Evolutionary conservation across 2,888 invertebrate species (phyloP), one percentile per base, ranked within the genome.

Genomic region (Dynastes maya): DNA sequence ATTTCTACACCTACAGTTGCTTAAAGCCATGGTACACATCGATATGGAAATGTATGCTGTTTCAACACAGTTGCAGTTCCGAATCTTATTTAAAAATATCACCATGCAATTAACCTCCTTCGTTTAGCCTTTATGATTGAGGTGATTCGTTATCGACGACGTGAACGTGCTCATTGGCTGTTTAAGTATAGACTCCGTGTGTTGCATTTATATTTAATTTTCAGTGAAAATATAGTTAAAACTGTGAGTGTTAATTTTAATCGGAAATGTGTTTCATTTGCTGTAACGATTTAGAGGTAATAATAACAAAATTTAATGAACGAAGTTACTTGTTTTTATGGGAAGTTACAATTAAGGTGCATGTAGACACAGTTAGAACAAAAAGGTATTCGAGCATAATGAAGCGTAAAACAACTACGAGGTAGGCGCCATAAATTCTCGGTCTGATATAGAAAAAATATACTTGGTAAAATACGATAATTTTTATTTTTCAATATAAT

Each of bases 21-120:
- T 64, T 32, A 16, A 40, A 37, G 8, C n/a, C 16, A 13, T 40
- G 65, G 37, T 40, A 40, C 65, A 45, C 13, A 37, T 40, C 40
- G 16, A 65, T 70, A 53, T 53, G 53, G 49, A 53, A 70, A 51
- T 70, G 9, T 16, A 67, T 71, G 55, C 37, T 32, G 6, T 32
- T 58, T 71, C 55, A n/a, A 40, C 55, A 55, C 55, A 55, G 55
- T 55, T 9, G 58, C 37, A 55, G 40, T 16, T 58, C 22, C 22
- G 22, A 58, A 58, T 3, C 22, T 22, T 58, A n/a, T 58, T 58
- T 58, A 27, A 74, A 74, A 74, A 61, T 74, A 61, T 74, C 68
- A 22, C 22, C 22, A 68, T 58, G 49, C 45, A 74, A 61, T 74
- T 74, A 74, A 74, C 63, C 72, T 61, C 61, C 4, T 74, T 72